These are phyloP conservation scores for Thereva unica DNA, from an alignment of 2,888 invertebrate species.

Conservation along the genomic window DNA sequence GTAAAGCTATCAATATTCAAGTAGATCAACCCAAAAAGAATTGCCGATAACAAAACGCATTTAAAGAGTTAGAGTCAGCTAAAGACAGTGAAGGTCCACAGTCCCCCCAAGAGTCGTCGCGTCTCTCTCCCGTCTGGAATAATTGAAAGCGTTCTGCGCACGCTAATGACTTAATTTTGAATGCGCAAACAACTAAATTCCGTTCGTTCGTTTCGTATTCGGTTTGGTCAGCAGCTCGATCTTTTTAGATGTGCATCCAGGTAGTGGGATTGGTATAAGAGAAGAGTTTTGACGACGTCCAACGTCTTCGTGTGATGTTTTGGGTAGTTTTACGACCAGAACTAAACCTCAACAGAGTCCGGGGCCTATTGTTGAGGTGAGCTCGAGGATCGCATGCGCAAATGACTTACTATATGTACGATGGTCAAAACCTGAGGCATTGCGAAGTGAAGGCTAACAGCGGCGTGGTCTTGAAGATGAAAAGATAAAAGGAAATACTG, in stretches of 20 bases:
- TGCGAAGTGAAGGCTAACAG: too few relatives aligned
- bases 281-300: neutral
- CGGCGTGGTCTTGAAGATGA: too few relatives aligned
- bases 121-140: neutral
- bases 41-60: slow-evolving; percentile 24
- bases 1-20: slow-evolving; percentile 8
- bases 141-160: slow-evolving; percentile 34
- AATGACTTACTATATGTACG: slow-evolving; percentile 2
- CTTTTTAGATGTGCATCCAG: too few relatives aligned
- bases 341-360: neutral
- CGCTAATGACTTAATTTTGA: slow-evolving; percentile 36
- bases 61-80: slow-evolving; percentile 16
- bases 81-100: neutral
- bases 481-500: too few relatives aligned
- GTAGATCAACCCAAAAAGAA: slow-evolving; percentile 28
- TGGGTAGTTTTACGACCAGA: slow-evolving; percentile 9
- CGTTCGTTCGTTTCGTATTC: too few relatives aligned
- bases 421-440: too few relatives aligned
- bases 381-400: neutral
- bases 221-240: too few relatives aligned
- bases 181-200: slow-evolving; percentile 34
- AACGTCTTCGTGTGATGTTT: neutral
- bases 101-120: too few relatives aligned
- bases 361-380: slow-evolving; percentile 6
- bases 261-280: too few relatives aligned